Evolutionary conservation across 2,888 invertebrate species (phyloP).

Genomic region (Neuroscelio doddi): DNA sequence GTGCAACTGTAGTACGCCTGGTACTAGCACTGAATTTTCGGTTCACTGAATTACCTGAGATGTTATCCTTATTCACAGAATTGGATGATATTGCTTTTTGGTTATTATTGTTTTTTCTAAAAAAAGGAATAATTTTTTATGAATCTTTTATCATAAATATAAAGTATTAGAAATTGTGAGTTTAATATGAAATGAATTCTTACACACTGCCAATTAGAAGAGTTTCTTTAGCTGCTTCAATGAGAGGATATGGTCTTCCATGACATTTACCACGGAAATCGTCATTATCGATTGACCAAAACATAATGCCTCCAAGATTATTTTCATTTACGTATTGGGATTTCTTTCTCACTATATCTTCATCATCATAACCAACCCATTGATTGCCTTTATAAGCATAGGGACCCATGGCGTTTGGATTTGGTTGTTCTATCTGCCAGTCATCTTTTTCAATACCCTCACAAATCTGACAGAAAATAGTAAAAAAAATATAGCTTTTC

Average conservation of each 20-base stretch:
- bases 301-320: conserved; percentile 92
- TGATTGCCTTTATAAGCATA: conserved; percentile 90
- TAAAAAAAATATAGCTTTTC: not conserved
- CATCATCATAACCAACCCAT: conserved; percentile 96
- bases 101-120: conserved; percentile 36
- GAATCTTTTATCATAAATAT: not conserved
- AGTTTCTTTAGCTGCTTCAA: conserved; percentile 91
- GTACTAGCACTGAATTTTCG: conserved; percentile 44
- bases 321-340: conserved; percentile 89
- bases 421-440: conserved; percentile 89
- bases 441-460: conserved; percentile 83
- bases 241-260: conserved; percentile 89
- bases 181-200: conserved; percentile 20
- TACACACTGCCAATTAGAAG: conserved; percentile 81
- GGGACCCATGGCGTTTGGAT: conserved; percentile 89
- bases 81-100: conserved; percentile 29
- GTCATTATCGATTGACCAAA: conserved; percentile 95
- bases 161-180: not conserved
- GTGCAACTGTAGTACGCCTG: conserved; percentile 52
- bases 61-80: conserved; percentile 19
- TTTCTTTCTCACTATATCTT: conserved; percentile 86
- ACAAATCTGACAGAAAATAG: conserved; percentile 80
- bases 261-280: conserved; percentile 94
- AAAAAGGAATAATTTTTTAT: conserved; percentile 8
- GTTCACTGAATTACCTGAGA: conserved; percentile 38